Evolutionary conservation across 2,888 invertebrate genomes (phyloP).

Genomic region (Cantharis flavilabris): DNA sequence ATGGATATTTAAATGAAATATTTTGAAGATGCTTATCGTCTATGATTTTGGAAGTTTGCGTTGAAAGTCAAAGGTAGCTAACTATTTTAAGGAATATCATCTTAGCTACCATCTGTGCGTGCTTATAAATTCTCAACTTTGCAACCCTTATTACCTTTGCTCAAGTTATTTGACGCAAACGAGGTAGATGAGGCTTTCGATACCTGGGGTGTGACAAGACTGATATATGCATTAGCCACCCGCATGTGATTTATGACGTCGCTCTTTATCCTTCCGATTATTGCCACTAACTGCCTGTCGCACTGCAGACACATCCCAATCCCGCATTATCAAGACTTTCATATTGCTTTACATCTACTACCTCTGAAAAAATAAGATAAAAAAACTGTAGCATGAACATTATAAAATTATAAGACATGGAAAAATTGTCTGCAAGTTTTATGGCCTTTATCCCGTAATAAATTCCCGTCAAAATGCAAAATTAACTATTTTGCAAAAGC

Average conservation of each 20-base stretch:
- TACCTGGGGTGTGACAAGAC: constrained; percentile 23
- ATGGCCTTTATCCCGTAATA: neutral
- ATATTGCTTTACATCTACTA: constrained; percentile 27
- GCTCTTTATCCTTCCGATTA: constrained; percentile 31
- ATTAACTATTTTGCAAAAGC: neutral
- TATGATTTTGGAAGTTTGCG: neutral
- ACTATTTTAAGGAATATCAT: neutral
- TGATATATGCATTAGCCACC: constrained; percentile 30
- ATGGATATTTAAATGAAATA: neutral
- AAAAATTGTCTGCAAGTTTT: neutral
- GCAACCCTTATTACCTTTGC: neutral
- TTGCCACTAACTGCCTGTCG: constrained; percentile 32
- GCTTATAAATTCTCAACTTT: neutral
- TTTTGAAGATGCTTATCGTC: neutral
- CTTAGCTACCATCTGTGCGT: neutral
- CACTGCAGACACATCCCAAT: constrained; percentile 30
- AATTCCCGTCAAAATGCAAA: neutral
- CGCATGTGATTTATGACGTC: constrained; percentile 30
- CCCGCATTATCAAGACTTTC: constrained; percentile 30
- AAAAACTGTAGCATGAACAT: constrained; percentile 20
- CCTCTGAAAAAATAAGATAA: constrained; percentile 28
- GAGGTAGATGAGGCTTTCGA: constrained; percentile 22
- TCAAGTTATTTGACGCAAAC: constrained; percentile 2
- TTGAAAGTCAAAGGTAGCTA: neutral
- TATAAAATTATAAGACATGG: neutral